Percentiles rank a stretch among this genome's conserved stretches.
phyloP scores from a whole-genome alignment of 2,797 vertebrate genomes.

The Poecilia gillii region DNA sequence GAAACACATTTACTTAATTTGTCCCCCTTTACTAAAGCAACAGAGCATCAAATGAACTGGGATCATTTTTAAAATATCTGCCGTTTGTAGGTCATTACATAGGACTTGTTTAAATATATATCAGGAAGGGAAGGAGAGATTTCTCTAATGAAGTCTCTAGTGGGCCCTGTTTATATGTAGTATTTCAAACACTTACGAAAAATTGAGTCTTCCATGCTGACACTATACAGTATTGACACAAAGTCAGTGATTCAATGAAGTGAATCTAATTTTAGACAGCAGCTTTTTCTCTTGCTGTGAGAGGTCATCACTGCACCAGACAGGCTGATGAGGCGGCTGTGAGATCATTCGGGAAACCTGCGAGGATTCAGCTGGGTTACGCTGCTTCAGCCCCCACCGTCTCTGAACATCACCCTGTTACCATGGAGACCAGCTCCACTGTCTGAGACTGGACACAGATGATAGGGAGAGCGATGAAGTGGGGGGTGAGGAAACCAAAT shows the following conservation, averaged over 20 bases:
- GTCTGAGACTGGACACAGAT: constrained; percentile 57
- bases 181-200: constrained; percentile 8
- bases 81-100: constrained; percentile 7
- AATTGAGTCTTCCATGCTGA: constrained; percentile 4
- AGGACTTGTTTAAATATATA: constrained; percentile 2
- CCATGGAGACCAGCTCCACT: constrained; percentile 66
- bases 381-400: constrained; percentile 19
- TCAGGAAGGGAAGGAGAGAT: constrained; percentile 23
- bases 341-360: constrained; percentile 55
- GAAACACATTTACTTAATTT: constrained; percentile 15
- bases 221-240: constrained; percentile 12
- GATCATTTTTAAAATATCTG: background rate
- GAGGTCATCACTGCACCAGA: constrained; percentile 33
- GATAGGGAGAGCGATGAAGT: constrained; percentile 33
- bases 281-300: background rate
- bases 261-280: constrained; percentile 41
- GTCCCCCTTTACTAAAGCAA: constrained; percentile 26
- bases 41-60: background rate
- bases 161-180: background rate
- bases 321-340: constrained; percentile 34
- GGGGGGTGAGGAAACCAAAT: constrained; percentile 18
- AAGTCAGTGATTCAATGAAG: background rate
- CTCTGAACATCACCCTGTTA: constrained; percentile 71
- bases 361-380: constrained; percentile 54
- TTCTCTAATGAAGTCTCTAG: background rate